These are phyloP conservation scores for Aradophagus sp. DNA, from an alignment of 1,140 invertebrate genomes.

Conservation along the genomic window DNA sequence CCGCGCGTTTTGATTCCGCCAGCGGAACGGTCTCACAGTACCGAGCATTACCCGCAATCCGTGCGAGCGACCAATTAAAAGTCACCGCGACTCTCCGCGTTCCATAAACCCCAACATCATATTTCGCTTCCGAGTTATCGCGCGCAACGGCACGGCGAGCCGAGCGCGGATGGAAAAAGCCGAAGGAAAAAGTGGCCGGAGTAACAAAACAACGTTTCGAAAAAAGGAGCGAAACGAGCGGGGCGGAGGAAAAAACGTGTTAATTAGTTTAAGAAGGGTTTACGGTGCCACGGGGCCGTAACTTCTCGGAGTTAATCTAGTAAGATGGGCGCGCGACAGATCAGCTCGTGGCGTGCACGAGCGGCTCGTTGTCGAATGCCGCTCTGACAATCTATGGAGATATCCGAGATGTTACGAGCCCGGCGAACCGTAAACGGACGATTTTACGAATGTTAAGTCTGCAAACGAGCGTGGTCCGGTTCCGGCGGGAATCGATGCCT, in stretches of 20 bases:
- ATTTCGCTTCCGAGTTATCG: conserved; percentile 38
- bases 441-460: conserved; percentile 66
- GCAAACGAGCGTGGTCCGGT: conserved; percentile 51
- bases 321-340: conserved; percentile 41
- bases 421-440: conserved; percentile 66
- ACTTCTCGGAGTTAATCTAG: conserved; percentile 52
- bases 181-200: too few relatives aligned
- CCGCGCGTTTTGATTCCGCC: not conserved
- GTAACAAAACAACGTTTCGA: too few relatives aligned
- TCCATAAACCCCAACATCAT: conserved; percentile 20
- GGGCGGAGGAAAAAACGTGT: conserved; percentile 48
- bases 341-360: conserved; percentile 43
- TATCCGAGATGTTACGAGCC: conserved; percentile 68
- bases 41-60: conserved; percentile 8
- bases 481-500: conserved; percentile 24
- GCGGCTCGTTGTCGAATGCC: conserved; percentile 49
- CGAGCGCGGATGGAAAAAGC: conserved; percentile 25
- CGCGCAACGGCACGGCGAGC: conserved; percentile 10
- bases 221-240: not conserved
- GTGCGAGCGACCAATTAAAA: conserved; percentile 25
- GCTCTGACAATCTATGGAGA: conserved; percentile 67
- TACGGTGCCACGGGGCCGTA: conserved; percentile 30
- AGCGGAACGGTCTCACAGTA: too few relatives aligned
- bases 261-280: conserved; percentile 53
- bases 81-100: not conserved